phyloP scores from a whole-genome alignment of 2,888 invertebrate genomes.

The Eristalis pertinax region DNA sequence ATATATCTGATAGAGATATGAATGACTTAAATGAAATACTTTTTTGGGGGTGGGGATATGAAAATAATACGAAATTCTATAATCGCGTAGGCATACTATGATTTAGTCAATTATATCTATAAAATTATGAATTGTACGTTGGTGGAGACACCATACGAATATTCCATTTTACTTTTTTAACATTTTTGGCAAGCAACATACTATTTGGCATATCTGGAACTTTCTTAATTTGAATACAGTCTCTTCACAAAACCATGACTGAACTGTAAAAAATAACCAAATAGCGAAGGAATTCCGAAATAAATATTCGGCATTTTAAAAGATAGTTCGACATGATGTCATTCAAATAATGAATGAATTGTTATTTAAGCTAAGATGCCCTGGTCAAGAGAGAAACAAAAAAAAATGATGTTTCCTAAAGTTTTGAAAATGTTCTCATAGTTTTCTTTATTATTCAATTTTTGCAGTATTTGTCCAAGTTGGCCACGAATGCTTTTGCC shows the following conservation, averaged over 20 bases:
- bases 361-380: neutral
- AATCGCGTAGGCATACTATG: neutral
- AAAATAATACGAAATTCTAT: neutral
- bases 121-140: neutral
- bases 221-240: slow-evolving; percentile 46
- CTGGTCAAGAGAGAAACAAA: neutral
- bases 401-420: neutral
- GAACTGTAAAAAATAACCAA: slow-evolving; percentile 14
- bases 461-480: neutral
- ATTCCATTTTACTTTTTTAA: neutral
- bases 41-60: neutral
- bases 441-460: neutral
- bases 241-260: slow-evolving; percentile 55
- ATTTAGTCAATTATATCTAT: neutral
- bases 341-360: neutral
- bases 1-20: neutral
- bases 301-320: neutral
- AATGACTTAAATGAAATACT: neutral
- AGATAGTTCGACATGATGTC: neutral
- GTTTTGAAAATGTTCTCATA: neutral
- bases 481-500: neutral
- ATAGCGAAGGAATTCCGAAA: neutral
- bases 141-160: neutral
- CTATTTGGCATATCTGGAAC: slow-evolving; percentile 58
- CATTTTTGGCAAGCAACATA: slow-evolving; percentile 5